Percentiles rank a stretch among this genome's conserved stretches.
These are phyloP conservation scores for Bembecia ichneumoniformis DNA, from an alignment of 2,888 invertebrate species.

Conservation along the genomic window DNA sequence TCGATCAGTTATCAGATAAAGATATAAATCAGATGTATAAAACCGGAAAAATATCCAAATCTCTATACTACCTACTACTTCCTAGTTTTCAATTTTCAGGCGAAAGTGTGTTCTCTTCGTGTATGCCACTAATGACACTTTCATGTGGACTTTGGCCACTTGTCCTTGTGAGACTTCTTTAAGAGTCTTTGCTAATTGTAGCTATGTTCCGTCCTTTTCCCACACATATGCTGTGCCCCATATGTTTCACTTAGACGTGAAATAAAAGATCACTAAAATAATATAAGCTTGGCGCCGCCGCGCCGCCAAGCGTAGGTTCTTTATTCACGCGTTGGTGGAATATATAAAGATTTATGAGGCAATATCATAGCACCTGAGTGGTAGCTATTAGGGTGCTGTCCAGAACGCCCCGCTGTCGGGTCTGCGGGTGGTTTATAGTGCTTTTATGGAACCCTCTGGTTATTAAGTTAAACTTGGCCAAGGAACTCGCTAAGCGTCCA, in stretches of 20 bases:
- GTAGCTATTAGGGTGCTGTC: slow-evolving; percentile 27
- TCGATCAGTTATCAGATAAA: too few relatives aligned
- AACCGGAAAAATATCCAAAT: too few relatives aligned
- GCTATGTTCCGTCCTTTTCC: too few relatives aligned
- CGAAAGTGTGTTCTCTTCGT: too few relatives aligned
- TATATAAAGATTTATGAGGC: slow-evolving; percentile 37
- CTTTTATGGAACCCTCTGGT: slow-evolving; percentile 21
- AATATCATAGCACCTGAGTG: slow-evolving; percentile 30
- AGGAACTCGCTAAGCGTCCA: slow-evolving; percentile 13
- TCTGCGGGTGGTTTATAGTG: slow-evolving; percentile 23
- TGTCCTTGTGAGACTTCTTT: too few relatives aligned
- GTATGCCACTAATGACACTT: too few relatives aligned
- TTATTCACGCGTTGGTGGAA: slow-evolving; percentile 6
- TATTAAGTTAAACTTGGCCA: slow-evolving; percentile 23
- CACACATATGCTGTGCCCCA: too few relatives aligned
- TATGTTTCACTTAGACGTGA: background rate
- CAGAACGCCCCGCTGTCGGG: slow-evolving; percentile 16
- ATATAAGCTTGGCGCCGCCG: background rate
- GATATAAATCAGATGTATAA: too few relatives aligned
- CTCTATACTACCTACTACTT: too few relatives aligned
- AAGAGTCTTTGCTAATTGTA: too few relatives aligned
- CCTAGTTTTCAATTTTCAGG: too few relatives aligned
- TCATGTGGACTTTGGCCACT: too few relatives aligned
- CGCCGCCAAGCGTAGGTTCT: background rate
- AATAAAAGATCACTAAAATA: background rate